Evolutionary conservation across 2,888 invertebrate species (phyloP).

Genomic region (Hyles lineata): DNA sequence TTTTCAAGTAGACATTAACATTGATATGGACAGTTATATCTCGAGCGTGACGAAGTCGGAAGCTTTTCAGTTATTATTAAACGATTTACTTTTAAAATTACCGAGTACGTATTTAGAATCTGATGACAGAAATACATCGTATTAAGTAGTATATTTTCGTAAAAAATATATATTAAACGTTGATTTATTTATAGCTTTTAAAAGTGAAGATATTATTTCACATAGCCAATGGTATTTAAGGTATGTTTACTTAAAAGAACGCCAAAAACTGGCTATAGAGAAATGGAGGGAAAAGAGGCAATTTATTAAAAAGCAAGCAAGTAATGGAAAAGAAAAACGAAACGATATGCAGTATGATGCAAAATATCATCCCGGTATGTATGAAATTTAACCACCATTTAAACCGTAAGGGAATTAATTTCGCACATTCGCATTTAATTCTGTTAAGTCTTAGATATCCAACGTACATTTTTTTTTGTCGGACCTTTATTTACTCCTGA

Average conservation of each 20-base stretch:
- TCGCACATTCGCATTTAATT: too few relatives aligned
- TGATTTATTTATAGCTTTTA: conserved; percentile 48
- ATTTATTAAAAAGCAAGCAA: conserved; percentile 48
- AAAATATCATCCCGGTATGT: not conserved
- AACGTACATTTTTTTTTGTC: too few relatives aligned
- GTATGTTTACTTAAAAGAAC: conserved; percentile 62
- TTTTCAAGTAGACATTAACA: conserved; percentile 42
- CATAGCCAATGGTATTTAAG: conserved; percentile 72
- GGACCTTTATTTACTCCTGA: too few relatives aligned
- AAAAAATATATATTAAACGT: too few relatives aligned
- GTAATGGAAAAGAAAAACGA: not conserved
- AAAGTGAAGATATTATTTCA: conserved; percentile 51
- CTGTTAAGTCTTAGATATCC: too few relatives aligned
- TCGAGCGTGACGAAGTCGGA: conserved; percentile 35
- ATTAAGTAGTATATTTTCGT: not conserved
- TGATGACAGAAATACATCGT: not conserved
- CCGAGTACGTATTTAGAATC: conserved; percentile 50
- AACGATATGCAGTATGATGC: not conserved
- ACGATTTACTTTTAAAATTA: conserved; percentile 58
- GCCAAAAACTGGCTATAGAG: conserved; percentile 67
- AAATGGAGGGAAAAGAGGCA: conserved; percentile 68
- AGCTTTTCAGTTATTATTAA: conserved; percentile 48
- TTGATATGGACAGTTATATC: conserved; percentile 33
- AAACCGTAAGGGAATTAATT: too few relatives aligned
- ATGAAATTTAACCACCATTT: too few relatives aligned